These are phyloP conservation scores for Ganaspis sp. DNA, from an alignment of 1,140 invertebrate species.

Conservation along the genomic window DNA sequence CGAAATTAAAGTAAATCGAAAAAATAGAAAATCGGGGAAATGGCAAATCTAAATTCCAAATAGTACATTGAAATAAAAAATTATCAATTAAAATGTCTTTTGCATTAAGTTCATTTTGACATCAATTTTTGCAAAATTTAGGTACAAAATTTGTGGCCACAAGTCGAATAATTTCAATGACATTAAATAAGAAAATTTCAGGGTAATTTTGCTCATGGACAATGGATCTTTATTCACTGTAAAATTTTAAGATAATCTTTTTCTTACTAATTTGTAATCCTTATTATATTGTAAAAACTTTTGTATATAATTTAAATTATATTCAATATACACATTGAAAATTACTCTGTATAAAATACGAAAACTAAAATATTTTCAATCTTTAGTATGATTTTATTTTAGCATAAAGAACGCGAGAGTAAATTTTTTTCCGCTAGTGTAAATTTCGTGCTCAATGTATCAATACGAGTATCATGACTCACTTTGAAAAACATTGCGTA, in stretches of 20 bases:
- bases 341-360: not conserved
- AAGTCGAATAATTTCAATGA: not conserved
- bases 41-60: not conserved
- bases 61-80: not conserved
- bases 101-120: not conserved
- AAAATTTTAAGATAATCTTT: not conserved
- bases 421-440: not conserved
- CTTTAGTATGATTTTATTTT: too few species aligned
- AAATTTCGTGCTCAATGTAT: not conserved
- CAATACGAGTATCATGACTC: too few species aligned
- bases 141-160: conserved; percentile 5
- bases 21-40: not conserved
- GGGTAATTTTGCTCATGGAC: not conserved
- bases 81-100: not conserved
- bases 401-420: not conserved
- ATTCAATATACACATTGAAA: not conserved
- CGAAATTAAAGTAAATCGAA: too few species aligned
- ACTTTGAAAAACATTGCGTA: not conserved
- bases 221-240: not conserved
- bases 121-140: not conserved
- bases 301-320: not conserved
- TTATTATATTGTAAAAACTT: not conserved
- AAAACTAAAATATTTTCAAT: not conserved
- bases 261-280: not conserved
- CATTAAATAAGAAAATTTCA: not conserved